Base-by-base conservation (phyloP, 2,888 invertebrate species). In the Caenorhabditis sp. region DNA sequence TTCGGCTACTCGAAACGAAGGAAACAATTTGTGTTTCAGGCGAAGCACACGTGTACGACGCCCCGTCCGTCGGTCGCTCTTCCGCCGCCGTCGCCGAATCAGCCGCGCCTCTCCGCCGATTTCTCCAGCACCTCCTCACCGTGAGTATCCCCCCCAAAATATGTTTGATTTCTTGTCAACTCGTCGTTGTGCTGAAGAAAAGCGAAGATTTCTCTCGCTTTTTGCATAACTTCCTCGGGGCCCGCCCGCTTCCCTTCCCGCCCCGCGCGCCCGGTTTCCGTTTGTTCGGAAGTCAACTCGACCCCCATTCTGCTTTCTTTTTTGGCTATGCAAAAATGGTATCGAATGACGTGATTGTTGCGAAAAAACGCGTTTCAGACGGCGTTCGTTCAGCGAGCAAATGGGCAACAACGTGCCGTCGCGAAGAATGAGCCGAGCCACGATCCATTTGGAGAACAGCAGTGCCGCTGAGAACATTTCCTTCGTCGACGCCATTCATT, bases 321-420 rank as follows among this genome's bases (percentile, higher is more conserved):
- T 65, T 52, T 65, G n/a, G n/a, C n/a, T 56, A 41, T 45, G 45
- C 45, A 20, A 5, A 45, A 58, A 39, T 50, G 62, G 35, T 48
- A 61, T 22, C 35, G 26, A 39, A 55, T 62, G 59, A 59, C 59
- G 53, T 70, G 27, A 52, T 8, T 15, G 26, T 26, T 55, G 7
- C 15, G n/a, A 24, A n/a, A 15, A 3, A 13, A 22, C 6, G 6
- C 48, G 52, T 66, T 68, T 53, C 68, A 76, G 76, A 32, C 70
- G 76, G 8, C 76, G 70, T 22, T 76, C 76, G 26, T 59, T 76
- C 58, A 70, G 77, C 56, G 77, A 77, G 35, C 66, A 71, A 65
- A 77, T 77, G 77, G 77, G 77, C 15, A 77, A 77, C 48, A 77
- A 65, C 55, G 71, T 71, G 26, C 65, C 71, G 48, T 76, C 76